These are phyloP conservation scores for Tetramorium alpestre DNA, from an alignment of 1,140 invertebrate genomes.

Conservation along the genomic window DNA sequence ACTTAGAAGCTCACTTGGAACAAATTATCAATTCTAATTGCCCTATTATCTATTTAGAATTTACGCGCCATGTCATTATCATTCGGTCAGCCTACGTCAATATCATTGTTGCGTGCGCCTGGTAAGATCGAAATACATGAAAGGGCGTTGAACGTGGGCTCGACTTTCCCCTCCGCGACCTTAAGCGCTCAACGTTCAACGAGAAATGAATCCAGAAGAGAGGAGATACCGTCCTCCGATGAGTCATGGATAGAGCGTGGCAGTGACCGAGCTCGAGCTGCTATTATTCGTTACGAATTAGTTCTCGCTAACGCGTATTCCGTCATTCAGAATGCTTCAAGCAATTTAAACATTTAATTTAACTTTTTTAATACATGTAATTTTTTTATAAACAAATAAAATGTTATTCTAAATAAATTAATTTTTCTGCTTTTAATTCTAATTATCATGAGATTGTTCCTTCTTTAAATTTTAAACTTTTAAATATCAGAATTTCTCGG, in stretches of 20 bases:
- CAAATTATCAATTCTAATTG: slow-evolving; percentile 37
- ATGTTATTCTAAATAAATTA: neutral
- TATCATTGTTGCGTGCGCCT: slow-evolving; percentile 9
- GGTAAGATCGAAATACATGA: slow-evolving; percentile 25
- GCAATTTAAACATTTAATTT: neutral
- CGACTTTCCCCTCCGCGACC: slow-evolving; percentile 45
- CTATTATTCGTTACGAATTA: slow-evolving; percentile 9
- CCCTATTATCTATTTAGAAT: neutral
- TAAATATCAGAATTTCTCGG: neutral
- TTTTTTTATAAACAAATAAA: slow-evolving; percentile 6
- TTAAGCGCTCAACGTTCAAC: slow-evolving; percentile 26
- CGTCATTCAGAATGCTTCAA: neutral
- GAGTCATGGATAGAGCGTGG: slow-evolving; percentile 44
- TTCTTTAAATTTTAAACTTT: too few relatives aligned
- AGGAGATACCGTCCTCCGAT: slow-evolving; percentile 27
- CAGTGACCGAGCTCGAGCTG: slow-evolving; percentile 44
- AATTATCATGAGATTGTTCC: neutral
- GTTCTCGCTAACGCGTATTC: neutral
- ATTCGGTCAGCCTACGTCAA: neutral
- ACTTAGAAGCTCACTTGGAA: neutral
- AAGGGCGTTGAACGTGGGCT: slow-evolving; percentile 64
- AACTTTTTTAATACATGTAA: neutral
- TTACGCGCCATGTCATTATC: neutral
- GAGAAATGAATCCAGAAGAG: slow-evolving; percentile 40
- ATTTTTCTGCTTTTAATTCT: neutral